phyloP scores from a whole-genome alignment of 2,888 invertebrate genomes.

The Anorthoa munda region DNA sequence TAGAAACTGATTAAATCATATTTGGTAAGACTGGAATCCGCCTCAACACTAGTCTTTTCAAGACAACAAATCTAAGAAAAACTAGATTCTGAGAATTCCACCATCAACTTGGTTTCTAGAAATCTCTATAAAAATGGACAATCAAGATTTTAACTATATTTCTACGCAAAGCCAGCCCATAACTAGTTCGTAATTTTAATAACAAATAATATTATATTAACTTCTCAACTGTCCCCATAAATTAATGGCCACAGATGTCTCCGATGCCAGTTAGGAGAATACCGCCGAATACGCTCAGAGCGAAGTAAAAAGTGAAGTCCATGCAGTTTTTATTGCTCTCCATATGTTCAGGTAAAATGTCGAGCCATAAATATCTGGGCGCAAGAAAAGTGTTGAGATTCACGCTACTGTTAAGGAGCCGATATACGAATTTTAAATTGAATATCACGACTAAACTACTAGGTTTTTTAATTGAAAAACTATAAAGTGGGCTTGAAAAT shows the following conservation, averaged over 20 bases:
- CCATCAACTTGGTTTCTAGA: background rate
- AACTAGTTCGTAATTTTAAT: conserved; percentile 38
- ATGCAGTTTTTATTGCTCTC: conserved; percentile 48
- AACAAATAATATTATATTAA: conserved; percentile 29
- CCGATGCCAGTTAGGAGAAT: conserved; percentile 55
- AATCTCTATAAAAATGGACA: conserved; percentile 1
- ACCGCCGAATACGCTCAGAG: conserved; percentile 26
- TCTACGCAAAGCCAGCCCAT: conserved; percentile 19
- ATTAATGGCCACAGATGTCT: conserved; percentile 69
- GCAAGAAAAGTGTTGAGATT: conserved; percentile 46
- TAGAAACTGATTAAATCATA: background rate
- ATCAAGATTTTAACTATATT: conserved; percentile 15
- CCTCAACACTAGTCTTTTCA: background rate
- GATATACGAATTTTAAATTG: no score
- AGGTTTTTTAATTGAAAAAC: no score
- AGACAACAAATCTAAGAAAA: background rate
- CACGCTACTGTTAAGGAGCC: no score
- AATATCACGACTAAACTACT: no score
- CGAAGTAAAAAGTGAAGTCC: conserved; percentile 42
- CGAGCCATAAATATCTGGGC: conserved; percentile 39
- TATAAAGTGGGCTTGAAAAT: no score
- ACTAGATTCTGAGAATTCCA: background rate
- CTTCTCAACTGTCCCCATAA: conserved; percentile 51
- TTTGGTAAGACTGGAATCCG: background rate
- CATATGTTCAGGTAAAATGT: conserved; percentile 55